Evolutionary conservation across 2,113 vertebrate genomes (phyloP).

Genomic region (Dendrocopos noguchii): DNA sequence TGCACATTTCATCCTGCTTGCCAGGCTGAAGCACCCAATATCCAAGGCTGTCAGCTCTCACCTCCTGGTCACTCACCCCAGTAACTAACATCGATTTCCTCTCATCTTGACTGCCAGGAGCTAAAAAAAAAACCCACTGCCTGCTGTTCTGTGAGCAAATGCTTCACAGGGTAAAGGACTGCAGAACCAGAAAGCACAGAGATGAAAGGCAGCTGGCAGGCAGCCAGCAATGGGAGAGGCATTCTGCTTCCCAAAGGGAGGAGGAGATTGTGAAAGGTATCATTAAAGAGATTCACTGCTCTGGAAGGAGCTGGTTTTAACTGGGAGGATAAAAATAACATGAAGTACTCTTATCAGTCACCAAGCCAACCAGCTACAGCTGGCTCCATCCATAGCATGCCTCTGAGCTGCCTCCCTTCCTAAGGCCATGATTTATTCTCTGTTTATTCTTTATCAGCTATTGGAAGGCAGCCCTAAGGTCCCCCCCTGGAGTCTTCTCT

Average conservation of each 20-base stretch:
- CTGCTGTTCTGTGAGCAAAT: conserved; percentile 21
- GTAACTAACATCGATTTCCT: conserved; percentile 28
- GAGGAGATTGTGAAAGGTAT: conserved; percentile 12
- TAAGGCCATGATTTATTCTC: not conserved
- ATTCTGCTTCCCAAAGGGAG: conserved; percentile 29
- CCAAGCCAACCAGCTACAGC: not conserved
- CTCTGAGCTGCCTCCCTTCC: not conserved
- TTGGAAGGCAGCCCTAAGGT: too few relatives aligned
- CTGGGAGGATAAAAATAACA: conserved; percentile 43
- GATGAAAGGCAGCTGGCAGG: conserved; percentile 44
- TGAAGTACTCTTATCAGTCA: not conserved
- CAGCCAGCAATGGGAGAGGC: conserved; percentile 33
- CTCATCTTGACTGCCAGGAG: conserved; percentile 11
- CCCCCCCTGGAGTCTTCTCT: too few relatives aligned
- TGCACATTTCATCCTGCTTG: not conserved
- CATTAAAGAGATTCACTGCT: conserved; percentile 30
- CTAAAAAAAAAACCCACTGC: not conserved
- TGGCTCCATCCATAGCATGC: not conserved
- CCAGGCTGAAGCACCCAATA: not conserved
- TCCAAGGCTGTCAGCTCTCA: not conserved
- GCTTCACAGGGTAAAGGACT: not conserved
- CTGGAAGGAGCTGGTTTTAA: conserved; percentile 13
- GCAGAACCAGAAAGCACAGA: conserved; percentile 23
- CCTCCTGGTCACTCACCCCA: conserved; percentile 47
- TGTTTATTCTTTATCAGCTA: not conserved